Evolutionary conservation across 2,888 invertebrate species (phyloP).

Genomic region (Acanthoscelides obtectus): DNA sequence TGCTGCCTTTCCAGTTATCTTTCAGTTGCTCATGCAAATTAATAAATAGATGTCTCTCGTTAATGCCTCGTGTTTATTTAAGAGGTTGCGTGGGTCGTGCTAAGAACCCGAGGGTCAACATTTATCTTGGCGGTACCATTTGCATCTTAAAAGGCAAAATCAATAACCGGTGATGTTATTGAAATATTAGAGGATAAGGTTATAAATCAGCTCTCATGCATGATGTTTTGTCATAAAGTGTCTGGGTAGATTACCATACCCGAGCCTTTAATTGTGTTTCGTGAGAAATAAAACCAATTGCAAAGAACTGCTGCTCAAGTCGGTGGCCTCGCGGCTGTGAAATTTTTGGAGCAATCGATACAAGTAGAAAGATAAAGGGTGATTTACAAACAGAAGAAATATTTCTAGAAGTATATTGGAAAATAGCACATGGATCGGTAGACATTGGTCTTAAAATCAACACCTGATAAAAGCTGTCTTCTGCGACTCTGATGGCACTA

Average conservation of each 20-base stretch:
- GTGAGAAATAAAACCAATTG: not conserved
- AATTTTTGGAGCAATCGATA: too few species aligned
- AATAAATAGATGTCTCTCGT: constrained; percentile 2
- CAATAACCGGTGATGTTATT: not conserved
- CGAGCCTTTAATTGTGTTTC: not conserved
- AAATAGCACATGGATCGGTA: too few species aligned
- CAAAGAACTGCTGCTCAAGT: too few species aligned
- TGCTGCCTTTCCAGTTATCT: not conserved
- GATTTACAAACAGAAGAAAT: too few species aligned
- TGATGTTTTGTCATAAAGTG: not conserved
- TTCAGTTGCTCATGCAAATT: not conserved
- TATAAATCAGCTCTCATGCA: not conserved
- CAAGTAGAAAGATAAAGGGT: too few species aligned
- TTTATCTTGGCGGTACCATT: constrained; percentile 3
- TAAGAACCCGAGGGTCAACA: constrained; percentile 3
- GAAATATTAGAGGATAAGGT: not conserved
- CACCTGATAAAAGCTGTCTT: too few species aligned
- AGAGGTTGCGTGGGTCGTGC: not conserved
- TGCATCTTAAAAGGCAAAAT: constrained; percentile 3
- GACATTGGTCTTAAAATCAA: too few species aligned
- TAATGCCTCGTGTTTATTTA: not conserved
- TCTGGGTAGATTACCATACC: not conserved
- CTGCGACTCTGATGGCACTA: too few species aligned
- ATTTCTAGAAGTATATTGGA: too few species aligned
- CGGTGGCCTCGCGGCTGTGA: too few species aligned